These are phyloP conservation scores for Aphidoletes aphidimyza DNA, from an alignment of 2,888 invertebrate genomes.

Conservation along the genomic window DNA sequence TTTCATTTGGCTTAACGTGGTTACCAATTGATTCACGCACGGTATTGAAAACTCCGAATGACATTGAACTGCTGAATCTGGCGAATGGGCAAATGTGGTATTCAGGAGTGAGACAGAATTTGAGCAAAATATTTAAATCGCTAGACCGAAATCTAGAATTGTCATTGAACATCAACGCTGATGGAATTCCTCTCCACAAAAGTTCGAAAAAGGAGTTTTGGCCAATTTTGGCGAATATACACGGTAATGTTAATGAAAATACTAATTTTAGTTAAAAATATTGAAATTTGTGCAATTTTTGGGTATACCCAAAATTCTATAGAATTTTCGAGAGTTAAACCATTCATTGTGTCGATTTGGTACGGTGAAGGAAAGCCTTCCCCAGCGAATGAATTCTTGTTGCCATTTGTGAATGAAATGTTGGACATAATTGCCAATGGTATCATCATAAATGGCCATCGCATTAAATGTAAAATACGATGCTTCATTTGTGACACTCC, in stretches of 20 bases:
- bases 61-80: background rate
- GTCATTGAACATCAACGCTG: slow-evolving; percentile 30
- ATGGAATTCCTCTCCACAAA: slow-evolving; percentile 49
- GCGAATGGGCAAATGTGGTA: slow-evolving; percentile 54
- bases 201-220: slow-evolving; percentile 53
- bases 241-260: no score
- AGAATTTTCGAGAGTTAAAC: background rate
- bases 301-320: no score
- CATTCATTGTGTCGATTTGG: background rate
- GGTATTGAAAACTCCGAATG: background rate
- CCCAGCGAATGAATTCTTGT: background rate
- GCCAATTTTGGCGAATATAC: slow-evolving; percentile 45
- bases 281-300: background rate
- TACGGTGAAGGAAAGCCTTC: background rate
- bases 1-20: background rate
- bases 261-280: no score
- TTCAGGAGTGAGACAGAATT: slow-evolving; percentile 3
- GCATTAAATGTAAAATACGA: background rate
- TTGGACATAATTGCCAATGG: background rate
- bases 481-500: slow-evolving; percentile 11
- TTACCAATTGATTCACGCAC: slow-evolving; percentile 46
- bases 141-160: background rate
- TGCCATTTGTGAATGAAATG: background rate
- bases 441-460: background rate
- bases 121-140: background rate